Percentiles rank a stretch among this genome's conserved stretches.
These are phyloP conservation scores for Smittia sp. DNA, from an alignment of 2,888 invertebrate species.

Conservation along the genomic window DNA sequence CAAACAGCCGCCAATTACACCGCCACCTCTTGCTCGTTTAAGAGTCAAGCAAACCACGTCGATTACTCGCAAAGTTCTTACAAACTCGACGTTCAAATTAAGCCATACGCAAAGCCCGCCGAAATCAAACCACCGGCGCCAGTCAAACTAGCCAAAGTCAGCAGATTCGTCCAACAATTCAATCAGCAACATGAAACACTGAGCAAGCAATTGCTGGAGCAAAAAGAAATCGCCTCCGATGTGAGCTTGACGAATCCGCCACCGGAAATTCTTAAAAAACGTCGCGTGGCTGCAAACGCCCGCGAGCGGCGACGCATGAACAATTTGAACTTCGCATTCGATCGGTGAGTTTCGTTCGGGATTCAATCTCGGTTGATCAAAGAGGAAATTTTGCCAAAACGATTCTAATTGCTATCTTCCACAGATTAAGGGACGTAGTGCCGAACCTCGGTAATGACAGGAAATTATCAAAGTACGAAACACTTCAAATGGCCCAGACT, in stretches of 20 bases:
- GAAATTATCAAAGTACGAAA: conserved; percentile 72
- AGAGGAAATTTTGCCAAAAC: no score
- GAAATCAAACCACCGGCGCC: neutral
- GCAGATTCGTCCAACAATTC: neutral
- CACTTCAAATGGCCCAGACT: conserved; percentile 74
- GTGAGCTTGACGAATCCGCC: neutral
- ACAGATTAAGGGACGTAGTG: conserved; percentile 61
- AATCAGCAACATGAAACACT: neutral
- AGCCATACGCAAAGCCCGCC: neutral
- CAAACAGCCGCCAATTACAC: neutral
- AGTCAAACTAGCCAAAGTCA: neutral
- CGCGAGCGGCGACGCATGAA: conserved; percentile 72
- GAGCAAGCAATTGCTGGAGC: neutral
- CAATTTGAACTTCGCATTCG: conserved; percentile 71
- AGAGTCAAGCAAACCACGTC: neutral
- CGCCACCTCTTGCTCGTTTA: neutral
- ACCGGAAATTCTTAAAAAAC: conserved; percentile 59
- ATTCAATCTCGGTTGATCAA: neutral
- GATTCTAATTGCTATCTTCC: conserved; percentile 64
- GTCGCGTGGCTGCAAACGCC: conserved; percentile 69
- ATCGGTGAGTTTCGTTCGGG: conserved; percentile 53
- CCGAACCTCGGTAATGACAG: conserved; percentile 68
- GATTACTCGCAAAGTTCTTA: neutral
- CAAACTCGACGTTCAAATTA: neutral
- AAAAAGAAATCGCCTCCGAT: neutral